phyloP scores from a whole-genome alignment of 1,140 invertebrate species.

The Lithobius niger region DNA sequence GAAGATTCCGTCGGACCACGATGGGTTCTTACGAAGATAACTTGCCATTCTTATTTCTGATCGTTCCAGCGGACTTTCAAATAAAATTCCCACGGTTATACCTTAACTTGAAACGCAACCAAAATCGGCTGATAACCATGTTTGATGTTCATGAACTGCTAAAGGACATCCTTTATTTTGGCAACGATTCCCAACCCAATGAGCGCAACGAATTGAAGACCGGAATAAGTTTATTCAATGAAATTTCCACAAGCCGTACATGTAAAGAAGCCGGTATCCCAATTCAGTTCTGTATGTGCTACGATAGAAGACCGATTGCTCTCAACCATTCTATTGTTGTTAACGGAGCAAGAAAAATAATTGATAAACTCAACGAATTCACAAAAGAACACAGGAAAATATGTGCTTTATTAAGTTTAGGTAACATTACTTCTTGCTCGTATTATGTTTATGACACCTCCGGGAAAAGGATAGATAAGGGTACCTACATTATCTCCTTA shows the following conservation, averaged over 20 bases:
- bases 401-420: background rate
- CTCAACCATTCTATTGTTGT: background rate
- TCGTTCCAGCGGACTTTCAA: conserved; percentile 36
- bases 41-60: conserved; percentile 40
- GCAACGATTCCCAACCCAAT: conserved; percentile 11
- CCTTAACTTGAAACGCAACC: conserved; percentile 31
- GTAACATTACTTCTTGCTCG: background rate
- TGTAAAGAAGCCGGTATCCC: conserved; percentile 35
- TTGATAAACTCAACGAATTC: background rate
- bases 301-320: conserved; percentile 16
- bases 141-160: conserved; percentile 37
- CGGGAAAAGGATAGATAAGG: background rate
- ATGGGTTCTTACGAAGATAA: conserved; percentile 42
- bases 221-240: conserved; percentile 28
- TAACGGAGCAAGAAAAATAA: background rate
- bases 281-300: conserved; percentile 42
- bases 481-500: too few relatives aligned
- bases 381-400: background rate
- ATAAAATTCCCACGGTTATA: conserved; percentile 26
- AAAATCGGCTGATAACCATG: conserved; percentile 31
- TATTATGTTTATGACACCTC: background rate
- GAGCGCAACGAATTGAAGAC: conserved; percentile 11
- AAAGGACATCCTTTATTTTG: conserved; percentile 20
- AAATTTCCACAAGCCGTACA: conserved; percentile 28
- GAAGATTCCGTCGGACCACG: conserved; percentile 34